Evolutionary conservation across 2,113 vertebrate species (phyloP).

Genomic region (Leptobrachium ailaonicum): DNA sequence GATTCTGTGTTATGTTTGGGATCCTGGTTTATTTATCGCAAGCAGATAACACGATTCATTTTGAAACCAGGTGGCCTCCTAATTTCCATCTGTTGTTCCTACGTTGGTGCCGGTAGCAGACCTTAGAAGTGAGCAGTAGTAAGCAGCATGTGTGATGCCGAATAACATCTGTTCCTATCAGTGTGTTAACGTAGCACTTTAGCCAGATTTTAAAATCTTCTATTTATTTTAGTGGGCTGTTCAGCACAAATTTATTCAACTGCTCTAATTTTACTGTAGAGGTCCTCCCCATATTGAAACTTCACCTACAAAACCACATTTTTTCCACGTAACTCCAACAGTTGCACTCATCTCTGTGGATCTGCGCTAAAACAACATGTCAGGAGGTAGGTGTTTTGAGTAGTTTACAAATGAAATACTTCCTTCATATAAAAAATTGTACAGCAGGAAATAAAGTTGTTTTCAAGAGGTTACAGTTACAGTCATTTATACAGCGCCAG

Average conservation of each 20-base stretch:
- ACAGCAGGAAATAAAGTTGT: too few relatives aligned
- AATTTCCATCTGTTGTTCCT: conserved; percentile 62
- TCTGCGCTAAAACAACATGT: too few relatives aligned
- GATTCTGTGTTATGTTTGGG: conserved; percentile 43
- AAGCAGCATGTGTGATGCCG: conserved; percentile 55
- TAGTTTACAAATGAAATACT: too few relatives aligned
- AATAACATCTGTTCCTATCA: conserved; percentile 46
- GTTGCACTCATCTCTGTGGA: too few relatives aligned
- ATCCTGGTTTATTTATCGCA: conserved; percentile 59
- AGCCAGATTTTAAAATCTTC: conserved; percentile 26
- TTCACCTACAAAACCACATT: too few relatives aligned
- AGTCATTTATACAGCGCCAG: too few relatives aligned
- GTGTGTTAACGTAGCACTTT: conserved; percentile 34
- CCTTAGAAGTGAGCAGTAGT: conserved; percentile 56
- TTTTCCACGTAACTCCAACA: too few relatives aligned
- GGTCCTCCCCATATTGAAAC: too few relatives aligned
- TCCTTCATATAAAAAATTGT: too few relatives aligned
- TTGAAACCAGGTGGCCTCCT: conserved; percentile 61
- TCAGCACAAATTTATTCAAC: neutral
- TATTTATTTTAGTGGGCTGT: conserved; percentile 2
- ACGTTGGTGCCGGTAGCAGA: conserved; percentile 60
- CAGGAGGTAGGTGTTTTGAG: too few relatives aligned
- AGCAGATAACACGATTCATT: conserved; percentile 58
- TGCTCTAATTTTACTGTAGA: neutral
- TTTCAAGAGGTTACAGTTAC: too few relatives aligned